Evolutionary conservation across 2,888 invertebrate species (phyloP), one percentile per base, ranked within the genome.

Genomic region (Linnaemya vulpina): DNA sequence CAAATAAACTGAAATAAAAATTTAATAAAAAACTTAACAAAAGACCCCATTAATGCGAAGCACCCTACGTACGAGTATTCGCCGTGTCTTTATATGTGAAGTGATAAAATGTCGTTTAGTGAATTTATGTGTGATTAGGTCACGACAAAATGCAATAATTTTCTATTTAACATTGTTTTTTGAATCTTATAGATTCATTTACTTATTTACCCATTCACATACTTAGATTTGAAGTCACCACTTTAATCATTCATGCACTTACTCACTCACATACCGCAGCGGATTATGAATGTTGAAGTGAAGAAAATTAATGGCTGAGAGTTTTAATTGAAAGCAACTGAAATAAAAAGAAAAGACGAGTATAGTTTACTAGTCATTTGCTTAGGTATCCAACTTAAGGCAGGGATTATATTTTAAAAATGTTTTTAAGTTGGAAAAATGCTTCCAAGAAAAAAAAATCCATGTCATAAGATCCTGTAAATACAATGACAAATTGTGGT

Each of bases 81-180:
- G n/a, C n/a, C 46, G 3, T 49, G 25, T 43, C 60, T 71, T 60
- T 62, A 38, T 58, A 71, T 67, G 60, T 62, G 20, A 76, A 79
- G 78, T 79, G 76, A 80, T 76, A 76, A 84, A 76, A 84, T 84
- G 84, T 84, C 80, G 75, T 84, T 84, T 80, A 84, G 84, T 77
- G 68, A 76, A 80, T 84, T 84, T 84, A 84, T 84, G 76, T 84
- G 84, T 80, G 84, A 80, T 84, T 84, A 55, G 80, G 84, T 84
- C 84, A 84, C 80, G 84, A 82, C 82, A 76, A 80, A 84, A 62
- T 80, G 76, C 80, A 84, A n/a, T n/a, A n/a, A 73, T 84, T 84
- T 80, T 80, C 79, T 51, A 75, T 80, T 75, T 60, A 71, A 70
- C 79, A 79, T 53, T 51, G 40, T 15, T 53, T 15, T 53, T 68